A percentile compares a stretch with the other conserved stretches of the same genome.
Conservation (phyloP, 2,888 invertebrate species). For the Gasteruption jaculator region DNA sequence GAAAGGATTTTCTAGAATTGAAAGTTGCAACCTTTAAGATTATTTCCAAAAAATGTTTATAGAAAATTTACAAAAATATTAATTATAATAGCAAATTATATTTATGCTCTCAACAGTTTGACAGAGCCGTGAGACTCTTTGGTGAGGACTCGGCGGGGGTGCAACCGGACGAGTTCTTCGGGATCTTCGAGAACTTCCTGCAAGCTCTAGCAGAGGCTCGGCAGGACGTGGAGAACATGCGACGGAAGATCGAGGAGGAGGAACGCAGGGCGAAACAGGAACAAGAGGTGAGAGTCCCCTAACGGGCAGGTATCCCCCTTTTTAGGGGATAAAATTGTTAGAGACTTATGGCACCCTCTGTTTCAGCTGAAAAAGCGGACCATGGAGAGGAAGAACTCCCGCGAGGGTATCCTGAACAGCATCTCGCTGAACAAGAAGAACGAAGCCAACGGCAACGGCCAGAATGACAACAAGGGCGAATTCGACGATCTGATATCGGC, state of each 20-base stretch:
- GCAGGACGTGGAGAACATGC: constrained; percentile 83
- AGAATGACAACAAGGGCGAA: constrained; percentile 70
- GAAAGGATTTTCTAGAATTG: too few species aligned
- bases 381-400: constrained; percentile 78
- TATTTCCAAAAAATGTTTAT: too few species aligned
- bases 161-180: constrained; percentile 92
- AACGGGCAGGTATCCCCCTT: constrained; percentile 3
- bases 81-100: too few species aligned
- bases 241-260: constrained; percentile 81
- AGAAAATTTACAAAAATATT: too few species aligned
- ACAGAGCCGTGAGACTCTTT: constrained; percentile 81
- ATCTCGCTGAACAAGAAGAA: constrained; percentile 67
- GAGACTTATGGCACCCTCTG: constrained; percentile 3
- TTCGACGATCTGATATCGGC: constrained; percentile 96
- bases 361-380: constrained; percentile 75
- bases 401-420: constrained; percentile 72
- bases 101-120: constrained; percentile 60
- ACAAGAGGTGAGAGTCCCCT: constrained; percentile 61
- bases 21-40: too few species aligned
- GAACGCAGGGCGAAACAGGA: constrained; percentile 84
- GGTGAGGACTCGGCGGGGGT: constrained; percentile 82
- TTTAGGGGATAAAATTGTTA: constrained; percentile 1
- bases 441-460: constrained; percentile 59
- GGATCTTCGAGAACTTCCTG: constrained; percentile 85
- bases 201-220: constrained; percentile 77